Evolutionary conservation across 2,797 vertebrate genomes (phyloP).

Genomic region (Bovichtus variegatus): DNA sequence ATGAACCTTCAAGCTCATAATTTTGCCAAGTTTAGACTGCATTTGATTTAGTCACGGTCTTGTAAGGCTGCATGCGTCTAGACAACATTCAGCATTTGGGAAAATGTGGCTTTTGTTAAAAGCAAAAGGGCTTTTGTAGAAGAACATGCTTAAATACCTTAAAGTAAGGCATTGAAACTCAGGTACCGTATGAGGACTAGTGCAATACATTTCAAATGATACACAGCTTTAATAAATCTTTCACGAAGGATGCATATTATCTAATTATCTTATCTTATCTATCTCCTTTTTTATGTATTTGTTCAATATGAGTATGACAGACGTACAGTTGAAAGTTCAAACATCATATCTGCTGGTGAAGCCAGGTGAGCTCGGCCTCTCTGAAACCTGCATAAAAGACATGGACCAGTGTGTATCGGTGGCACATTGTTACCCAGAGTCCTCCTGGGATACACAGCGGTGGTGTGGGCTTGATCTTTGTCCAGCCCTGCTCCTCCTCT

Average conservation of each 20-base stretch:
- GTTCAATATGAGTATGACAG: neutral
- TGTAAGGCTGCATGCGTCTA: too few relatives aligned
- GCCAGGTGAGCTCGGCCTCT: neutral
- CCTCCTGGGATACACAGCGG: neutral
- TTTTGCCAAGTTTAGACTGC: too few relatives aligned
- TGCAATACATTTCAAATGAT: neutral
- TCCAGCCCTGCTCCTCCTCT: neutral
- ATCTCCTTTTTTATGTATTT: neutral
- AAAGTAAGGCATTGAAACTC: too few relatives aligned
- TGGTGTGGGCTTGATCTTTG: neutral
- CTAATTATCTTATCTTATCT: too few relatives aligned
- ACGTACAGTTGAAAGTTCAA: neutral
- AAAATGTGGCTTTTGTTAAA: too few relatives aligned
- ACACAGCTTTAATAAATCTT: neutral
- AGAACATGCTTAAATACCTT: too few relatives aligned
- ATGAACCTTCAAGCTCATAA: too few relatives aligned
- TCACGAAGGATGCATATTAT: too few relatives aligned
- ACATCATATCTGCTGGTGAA: neutral
- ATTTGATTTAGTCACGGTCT: too few relatives aligned
- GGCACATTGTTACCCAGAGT: conserved; percentile 5
- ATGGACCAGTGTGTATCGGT: neutral
- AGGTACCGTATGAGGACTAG: neutral
- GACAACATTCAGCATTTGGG: too few relatives aligned
- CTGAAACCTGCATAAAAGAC: neutral
- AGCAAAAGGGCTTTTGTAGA: too few relatives aligned